Conservation (phyloP, 2,888 invertebrate species). For the Leptinotarsa juncta region DNA sequence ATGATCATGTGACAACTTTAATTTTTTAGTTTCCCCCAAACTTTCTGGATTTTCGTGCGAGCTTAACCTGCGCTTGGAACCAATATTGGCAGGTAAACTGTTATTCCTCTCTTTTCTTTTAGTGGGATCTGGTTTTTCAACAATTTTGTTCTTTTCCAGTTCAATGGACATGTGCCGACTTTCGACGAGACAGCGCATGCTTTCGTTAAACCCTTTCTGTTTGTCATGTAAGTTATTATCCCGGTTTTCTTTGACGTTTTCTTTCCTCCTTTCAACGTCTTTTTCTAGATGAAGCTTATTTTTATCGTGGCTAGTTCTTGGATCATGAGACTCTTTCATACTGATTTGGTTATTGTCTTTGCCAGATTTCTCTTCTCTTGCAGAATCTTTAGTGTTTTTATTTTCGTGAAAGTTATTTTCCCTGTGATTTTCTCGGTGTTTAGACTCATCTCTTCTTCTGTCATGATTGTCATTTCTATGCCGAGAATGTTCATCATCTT, state of each 20-base stretch:
- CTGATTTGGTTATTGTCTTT: slow-evolving; percentile 49
- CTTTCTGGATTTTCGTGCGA: slow-evolving; percentile 77
- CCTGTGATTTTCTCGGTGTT: slow-evolving; percentile 69
- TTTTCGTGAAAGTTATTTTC: slow-evolving; percentile 54
- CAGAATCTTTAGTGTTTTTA: slow-evolving; percentile 64
- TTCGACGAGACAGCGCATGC: slow-evolving; percentile 56
- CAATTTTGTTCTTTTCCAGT: slow-evolving; percentile 63
- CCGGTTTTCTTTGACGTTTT: slow-evolving; percentile 66
- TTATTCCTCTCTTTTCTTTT: slow-evolving; percentile 74
- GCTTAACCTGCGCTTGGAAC: slow-evolving; percentile 80
- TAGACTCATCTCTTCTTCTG: slow-evolving; percentile 67
- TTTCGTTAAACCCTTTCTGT: slow-evolving; percentile 58
- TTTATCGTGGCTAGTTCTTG: slow-evolving; percentile 51
- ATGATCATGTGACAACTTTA: slow-evolving; percentile 69
- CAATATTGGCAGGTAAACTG: slow-evolving; percentile 74
- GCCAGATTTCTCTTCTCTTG: slow-evolving; percentile 62
- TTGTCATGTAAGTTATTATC: slow-evolving; percentile 69
- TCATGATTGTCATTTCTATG: slow-evolving; percentile 64
- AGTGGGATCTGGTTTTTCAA: slow-evolving; percentile 55
- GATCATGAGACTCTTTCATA: slow-evolving; percentile 43
- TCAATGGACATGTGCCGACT: slow-evolving; percentile 67
- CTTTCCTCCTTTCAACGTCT: slow-evolving; percentile 65
- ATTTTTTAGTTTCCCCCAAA: slow-evolving; percentile 72
- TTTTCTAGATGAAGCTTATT: slow-evolving; percentile 61
- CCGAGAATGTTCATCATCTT: slow-evolving; percentile 59